These are phyloP conservation scores for Heliconius ethilla DNA, from an alignment of 2,888 invertebrate genomes.

Conservation along the genomic window DNA sequence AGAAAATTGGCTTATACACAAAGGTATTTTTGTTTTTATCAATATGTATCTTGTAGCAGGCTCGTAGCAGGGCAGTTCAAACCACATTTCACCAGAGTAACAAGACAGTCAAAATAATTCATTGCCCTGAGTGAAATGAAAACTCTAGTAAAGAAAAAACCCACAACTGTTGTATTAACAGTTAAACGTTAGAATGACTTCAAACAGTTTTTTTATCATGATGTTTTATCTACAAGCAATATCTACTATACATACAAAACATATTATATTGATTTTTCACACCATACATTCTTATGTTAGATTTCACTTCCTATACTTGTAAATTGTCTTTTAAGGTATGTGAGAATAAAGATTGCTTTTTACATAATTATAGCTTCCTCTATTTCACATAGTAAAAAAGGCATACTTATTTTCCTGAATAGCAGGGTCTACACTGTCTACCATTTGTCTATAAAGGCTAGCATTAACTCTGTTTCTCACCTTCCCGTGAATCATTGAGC, in stretches of 20 bases:
- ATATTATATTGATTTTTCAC: constrained; percentile 17
- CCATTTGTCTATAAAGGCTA: neutral
- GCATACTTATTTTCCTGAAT: neutral
- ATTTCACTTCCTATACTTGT: neutral
- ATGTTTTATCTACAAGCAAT: neutral
- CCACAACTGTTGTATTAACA: no score
- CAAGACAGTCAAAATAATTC: no score
- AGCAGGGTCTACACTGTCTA: neutral
- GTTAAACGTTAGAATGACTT: no score
- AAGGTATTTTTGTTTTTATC: neutral
- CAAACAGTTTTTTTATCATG: neutral
- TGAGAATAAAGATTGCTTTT: neutral
- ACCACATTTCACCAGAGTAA: no score
- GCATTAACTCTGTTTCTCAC: no score
- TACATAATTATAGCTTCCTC: neutral
- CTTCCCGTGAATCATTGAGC: no score
- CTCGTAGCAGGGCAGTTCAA: no score
- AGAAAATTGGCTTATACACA: neutral
- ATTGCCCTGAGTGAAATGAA: no score
- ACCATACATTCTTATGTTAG: neutral
- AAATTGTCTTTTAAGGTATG: neutral
- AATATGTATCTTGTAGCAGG: no score
- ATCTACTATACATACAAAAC: neutral
- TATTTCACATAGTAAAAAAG: neutral
- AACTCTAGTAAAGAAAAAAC: no score